Evolutionary conservation across 2,113 vertebrate species (phyloP).

Genomic region (Zosterops borbonicus): DNA sequence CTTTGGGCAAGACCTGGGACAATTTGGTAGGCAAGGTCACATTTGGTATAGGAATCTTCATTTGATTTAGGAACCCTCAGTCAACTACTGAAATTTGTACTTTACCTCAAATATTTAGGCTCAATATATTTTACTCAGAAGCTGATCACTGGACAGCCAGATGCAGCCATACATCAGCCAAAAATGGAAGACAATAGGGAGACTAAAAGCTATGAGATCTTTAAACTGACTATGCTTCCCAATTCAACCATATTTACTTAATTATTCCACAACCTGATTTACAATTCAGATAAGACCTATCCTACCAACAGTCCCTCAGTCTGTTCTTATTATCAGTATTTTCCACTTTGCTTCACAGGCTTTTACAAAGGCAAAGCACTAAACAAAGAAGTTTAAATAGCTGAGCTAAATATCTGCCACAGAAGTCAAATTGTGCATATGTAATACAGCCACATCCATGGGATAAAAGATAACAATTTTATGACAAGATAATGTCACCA

Average conservation of each 20-base stretch:
- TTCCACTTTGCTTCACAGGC: background rate
- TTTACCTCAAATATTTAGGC: background rate
- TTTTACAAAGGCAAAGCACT: background rate
- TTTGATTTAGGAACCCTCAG: background rate
- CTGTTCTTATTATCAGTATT: background rate
- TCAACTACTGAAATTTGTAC: background rate
- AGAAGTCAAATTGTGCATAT: background rate
- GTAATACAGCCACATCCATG: background rate
- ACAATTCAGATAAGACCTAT: background rate
- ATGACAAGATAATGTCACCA: background rate
- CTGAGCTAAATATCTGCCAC: background rate
- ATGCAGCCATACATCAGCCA: background rate
- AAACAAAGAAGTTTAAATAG: background rate
- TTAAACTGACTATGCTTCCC: background rate
- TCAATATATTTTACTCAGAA: background rate
- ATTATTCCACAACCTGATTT: background rate
- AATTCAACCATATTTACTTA: background rate
- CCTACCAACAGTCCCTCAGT: background rate
- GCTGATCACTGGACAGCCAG: background rate
- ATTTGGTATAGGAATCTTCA: background rate
- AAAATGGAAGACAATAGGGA: background rate
- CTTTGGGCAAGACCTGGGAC: background rate
- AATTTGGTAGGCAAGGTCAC: background rate
- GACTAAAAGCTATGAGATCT: background rate
- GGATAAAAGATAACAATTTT: background rate